Base-by-base conservation (phyloP, 2,797 vertebrate species). In the Nannoperca obscura region DNA sequence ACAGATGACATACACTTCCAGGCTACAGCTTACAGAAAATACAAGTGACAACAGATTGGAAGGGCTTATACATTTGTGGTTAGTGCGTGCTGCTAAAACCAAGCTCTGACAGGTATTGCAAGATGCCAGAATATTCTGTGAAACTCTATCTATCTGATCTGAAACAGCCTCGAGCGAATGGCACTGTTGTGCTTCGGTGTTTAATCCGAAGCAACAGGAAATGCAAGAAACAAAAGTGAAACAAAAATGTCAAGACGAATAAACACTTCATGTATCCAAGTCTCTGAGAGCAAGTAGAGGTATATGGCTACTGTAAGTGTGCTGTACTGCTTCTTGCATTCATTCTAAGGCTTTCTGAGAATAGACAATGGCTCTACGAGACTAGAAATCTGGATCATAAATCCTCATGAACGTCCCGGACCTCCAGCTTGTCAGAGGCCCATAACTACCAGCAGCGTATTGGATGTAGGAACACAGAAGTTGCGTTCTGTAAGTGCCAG, bases 1-100 rank as follows among this genome's bases (percentile, higher is more conserved):
- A 80, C 20, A 70, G 63, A 69, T 34, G 55, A 82, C 65, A 72
- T 55, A 32, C 36, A 62, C 70, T 83, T 82, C 74, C 83, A 79
- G 78, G 64, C 32, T 47, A 17, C 30, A 61, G 73, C 64, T 47
- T 20, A 34, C 19, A 24, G 22, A 1, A 32, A 38, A 17, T 52
- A 38, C n/a, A 69, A 64, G 46, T 36, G 27, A 54, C 30, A 57
- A 40, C 50, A 50, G 32, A 75, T 30, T 50, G 52, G 22, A 57
- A 57, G 42, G 61, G 58, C 20, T 76, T 46, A 24, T 5, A 24
- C 5, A 4, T 2, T 59, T 30, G 17, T 22, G 30, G 55, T 20
- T 47, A 20, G 13, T 69, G 32, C 0, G 0, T 3, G 11, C 38
- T 34, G 40, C 24, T 13, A 46, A 82, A 71, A 57, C 57, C 36